Evolutionary conservation across 2,888 invertebrate genomes (phyloP).

Genomic region (Idaea aversata): DNA sequence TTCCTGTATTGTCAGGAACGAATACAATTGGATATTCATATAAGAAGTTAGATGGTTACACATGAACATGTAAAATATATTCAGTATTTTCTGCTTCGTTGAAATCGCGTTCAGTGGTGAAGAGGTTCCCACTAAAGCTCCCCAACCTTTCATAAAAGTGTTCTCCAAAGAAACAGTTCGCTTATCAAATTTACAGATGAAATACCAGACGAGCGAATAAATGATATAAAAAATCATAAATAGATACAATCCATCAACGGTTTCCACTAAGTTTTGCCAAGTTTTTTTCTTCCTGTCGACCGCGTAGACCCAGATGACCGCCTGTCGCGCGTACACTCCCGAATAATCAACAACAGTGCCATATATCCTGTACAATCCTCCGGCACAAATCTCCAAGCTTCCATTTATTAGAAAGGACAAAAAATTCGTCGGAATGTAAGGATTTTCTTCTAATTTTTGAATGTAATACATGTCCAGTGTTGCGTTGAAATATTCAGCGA

Average conservation of each 20-base stretch:
- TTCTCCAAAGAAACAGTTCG: slow-evolving; percentile 34
- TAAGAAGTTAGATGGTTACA: slow-evolving; percentile 55
- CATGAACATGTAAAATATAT: slow-evolving; percentile 51
- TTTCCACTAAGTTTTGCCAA: slow-evolving; percentile 51
- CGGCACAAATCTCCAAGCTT: slow-evolving; percentile 56
- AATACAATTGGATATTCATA: slow-evolving; percentile 55
- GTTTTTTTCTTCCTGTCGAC: slow-evolving; percentile 46
- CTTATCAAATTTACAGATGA: slow-evolving; percentile 44
- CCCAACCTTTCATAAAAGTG: slow-evolving; percentile 53
- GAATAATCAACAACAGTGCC: slow-evolving; percentile 59
- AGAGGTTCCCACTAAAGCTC: slow-evolving; percentile 51
- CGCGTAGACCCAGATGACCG: slow-evolving; percentile 53
- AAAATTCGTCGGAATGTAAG: slow-evolving; percentile 33
- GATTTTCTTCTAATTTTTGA: slow-evolving; percentile 39
- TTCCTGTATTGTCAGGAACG: slow-evolving; percentile 54
- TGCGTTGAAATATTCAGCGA: slow-evolving; percentile 52
- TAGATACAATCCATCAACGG: slow-evolving; percentile 48
- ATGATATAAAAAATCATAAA: slow-evolving; percentile 54
- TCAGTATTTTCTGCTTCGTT: slow-evolving; percentile 55
- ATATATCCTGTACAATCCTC: slow-evolving; percentile 57
- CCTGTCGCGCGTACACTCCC: slow-evolving; percentile 54
- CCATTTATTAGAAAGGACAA: slow-evolving; percentile 50
- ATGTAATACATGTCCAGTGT: slow-evolving; percentile 47
- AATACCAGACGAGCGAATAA: slow-evolving; percentile 48
- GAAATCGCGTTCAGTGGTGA: slow-evolving; percentile 46